These are phyloP conservation scores for Cheilosia vulpina DNA, from an alignment of 2,888 invertebrate genomes.

Conservation along the genomic window DNA sequence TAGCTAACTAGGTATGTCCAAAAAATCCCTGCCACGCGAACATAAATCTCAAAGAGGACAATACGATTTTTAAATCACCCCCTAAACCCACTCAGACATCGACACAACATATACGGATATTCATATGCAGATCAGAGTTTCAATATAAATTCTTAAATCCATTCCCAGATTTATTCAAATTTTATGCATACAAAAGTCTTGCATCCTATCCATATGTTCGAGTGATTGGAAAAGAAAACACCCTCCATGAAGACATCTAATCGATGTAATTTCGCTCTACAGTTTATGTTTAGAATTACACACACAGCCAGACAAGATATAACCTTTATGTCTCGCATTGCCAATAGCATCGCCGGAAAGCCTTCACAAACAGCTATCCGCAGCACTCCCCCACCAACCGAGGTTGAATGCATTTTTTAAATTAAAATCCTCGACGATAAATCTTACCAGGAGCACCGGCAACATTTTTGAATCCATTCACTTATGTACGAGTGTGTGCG, in stretches of 20 bases:
- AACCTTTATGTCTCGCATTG: conserved; percentile 48
- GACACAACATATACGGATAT: no score
- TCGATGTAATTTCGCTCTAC: conserved; percentile 65
- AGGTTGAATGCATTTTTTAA: conserved; percentile 74
- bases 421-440: conserved; percentile 74
- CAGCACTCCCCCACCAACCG: conserved; percentile 35
- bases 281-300: conserved; percentile 26
- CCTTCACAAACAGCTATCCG: conserved; percentile 38
- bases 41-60: no score
- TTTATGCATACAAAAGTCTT: conserved; percentile 52
- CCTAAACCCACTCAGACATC: not conserved
- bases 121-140: no score
- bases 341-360: conserved; percentile 62
- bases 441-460: conserved; percentile 58
- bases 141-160: conserved; percentile 6
- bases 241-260: conserved; percentile 58
- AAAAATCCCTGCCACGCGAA: no score
- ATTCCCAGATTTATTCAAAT: conserved; percentile 63
- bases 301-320: conserved; percentile 12
- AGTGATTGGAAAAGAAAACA: conserved; percentile 61
- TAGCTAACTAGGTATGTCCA: no score
- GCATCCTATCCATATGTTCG: conserved; percentile 62
- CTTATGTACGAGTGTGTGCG: conserved; percentile 17
- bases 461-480: conserved; percentile 61
- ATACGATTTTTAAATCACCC: not conserved